Evolutionary conservation across 2,797 vertebrate species (phyloP), one percentile per base, ranked within the genome.

Genomic region (Poecile montanus): DNA sequence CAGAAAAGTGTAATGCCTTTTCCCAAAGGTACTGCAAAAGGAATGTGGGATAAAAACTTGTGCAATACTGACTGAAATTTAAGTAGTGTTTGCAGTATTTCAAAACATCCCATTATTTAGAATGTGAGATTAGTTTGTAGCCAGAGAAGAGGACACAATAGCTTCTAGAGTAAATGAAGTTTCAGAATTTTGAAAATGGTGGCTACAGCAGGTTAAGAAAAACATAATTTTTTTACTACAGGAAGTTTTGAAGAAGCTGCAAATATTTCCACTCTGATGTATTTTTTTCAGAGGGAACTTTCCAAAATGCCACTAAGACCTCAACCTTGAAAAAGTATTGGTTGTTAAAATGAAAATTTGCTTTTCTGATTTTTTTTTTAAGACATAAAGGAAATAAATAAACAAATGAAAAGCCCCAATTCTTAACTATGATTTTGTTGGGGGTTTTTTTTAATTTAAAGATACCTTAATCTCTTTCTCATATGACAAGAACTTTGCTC

Each of bases 31-130:
- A 7, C 34, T 87, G 42, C 38, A 70, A 80, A 89, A 91, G 16
- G 47, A 95, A 88, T 65, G 29, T 30, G 76, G 44, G 13, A 83
- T 32, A 66, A 93, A 80, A 95, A 65, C 20, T 65, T 92, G 44
- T 32, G 51, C 27, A 76, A 48, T 44, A n/a, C 50, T 75, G 63
- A 57, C 53, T 75, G 66, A 89, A 86, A 88, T 86, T 91, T 66
- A 47, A 81, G 20, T 13, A 78, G 23, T 21, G 53, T 71, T 67
- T 92, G 45, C 45, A 87, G 63, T 42, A 51, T 77, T 85, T 79
- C 3, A 1, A 36, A 93, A 70, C 27, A 45, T 21, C 12, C 1
- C 15, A 13, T 75, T 90, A 71, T 30, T 89, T 79, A 58, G 54
- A 83, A 80, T 77, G 12, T 29, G 13, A 82, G 8, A 38, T 42